A percentile compares a stretch with the other conserved stretches of the same genome.
Evolutionary conservation across 2,888 invertebrate species (phyloP).

Genomic region (Archips xylosteana): DNA sequence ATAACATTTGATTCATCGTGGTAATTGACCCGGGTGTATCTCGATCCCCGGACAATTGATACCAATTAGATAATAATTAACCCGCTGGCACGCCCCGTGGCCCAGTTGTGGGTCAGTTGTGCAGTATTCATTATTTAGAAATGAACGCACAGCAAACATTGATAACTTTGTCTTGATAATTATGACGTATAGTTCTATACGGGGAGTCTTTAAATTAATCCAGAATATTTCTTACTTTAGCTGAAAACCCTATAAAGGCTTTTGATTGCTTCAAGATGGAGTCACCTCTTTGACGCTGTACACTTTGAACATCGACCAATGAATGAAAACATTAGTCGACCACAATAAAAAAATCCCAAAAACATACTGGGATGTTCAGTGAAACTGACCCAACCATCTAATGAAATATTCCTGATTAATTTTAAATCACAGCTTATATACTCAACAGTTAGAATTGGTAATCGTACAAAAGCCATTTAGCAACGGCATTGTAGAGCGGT

Average conservation of each 20-base stretch:
- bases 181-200: too few relatives aligned
- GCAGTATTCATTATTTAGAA: slow-evolving; percentile 15
- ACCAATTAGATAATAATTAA: slow-evolving; percentile 40
- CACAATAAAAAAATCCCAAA: too few relatives aligned
- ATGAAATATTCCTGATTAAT: too few relatives aligned
- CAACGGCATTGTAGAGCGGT: neutral
- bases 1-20: neutral
- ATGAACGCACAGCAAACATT: neutral
- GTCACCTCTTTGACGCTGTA: too few relatives aligned
- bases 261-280: too few relatives aligned
- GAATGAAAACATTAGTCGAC: too few relatives aligned
- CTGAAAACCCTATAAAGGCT: neutral
- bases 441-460: neutral
- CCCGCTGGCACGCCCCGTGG: slow-evolving; percentile 15
- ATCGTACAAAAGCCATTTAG: neutral
- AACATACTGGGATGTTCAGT: too few relatives aligned
- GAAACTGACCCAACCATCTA: too few relatives aligned
- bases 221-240: neutral
- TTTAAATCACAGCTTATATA: neutral
- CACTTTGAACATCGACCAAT: too few relatives aligned
- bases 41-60: slow-evolving; percentile 38
- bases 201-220: too few relatives aligned
- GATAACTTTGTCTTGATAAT: too few relatives aligned
- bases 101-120: slow-evolving; percentile 2
- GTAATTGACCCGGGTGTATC: slow-evolving; percentile 10